These are phyloP conservation scores for Achlya flavicornis DNA, from an alignment of 2,888 invertebrate species.

Conservation along the genomic window DNA sequence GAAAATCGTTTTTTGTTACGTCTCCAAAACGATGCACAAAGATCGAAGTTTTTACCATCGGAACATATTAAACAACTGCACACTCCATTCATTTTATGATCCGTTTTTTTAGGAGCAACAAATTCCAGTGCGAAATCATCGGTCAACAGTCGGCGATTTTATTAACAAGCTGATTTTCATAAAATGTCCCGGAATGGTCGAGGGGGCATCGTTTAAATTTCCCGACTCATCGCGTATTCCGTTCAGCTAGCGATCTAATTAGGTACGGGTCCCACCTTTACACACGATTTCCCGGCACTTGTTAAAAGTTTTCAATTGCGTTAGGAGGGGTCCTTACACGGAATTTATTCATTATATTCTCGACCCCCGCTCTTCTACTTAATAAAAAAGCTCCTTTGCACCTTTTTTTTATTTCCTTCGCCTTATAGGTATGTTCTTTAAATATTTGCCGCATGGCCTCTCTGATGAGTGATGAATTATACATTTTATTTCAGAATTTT, in stretches of 20 bases:
- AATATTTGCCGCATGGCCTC: slow-evolving; percentile 79
- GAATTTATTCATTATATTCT: slow-evolving; percentile 83
- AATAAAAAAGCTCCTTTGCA: slow-evolving; percentile 78
- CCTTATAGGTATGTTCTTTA: slow-evolving; percentile 74
- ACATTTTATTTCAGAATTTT: slow-evolving; percentile 70
- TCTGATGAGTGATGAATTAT: slow-evolving; percentile 76
- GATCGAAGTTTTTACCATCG: slow-evolving; percentile 23
- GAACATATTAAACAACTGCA: slow-evolving; percentile 21
- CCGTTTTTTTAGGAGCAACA: slow-evolving; percentile 32
- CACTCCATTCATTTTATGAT: slow-evolving; percentile 43
- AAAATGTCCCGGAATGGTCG: slow-evolving; percentile 44
- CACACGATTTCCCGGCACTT: slow-evolving; percentile 83
- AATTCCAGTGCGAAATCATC: slow-evolving; percentile 42
- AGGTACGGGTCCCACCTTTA: slow-evolving; percentile 78
- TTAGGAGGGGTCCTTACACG: slow-evolving; percentile 76
- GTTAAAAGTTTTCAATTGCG: slow-evolving; percentile 84
- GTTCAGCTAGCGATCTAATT: slow-evolving; percentile 70
- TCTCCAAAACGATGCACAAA: slow-evolving; percentile 31
- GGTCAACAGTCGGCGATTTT: slow-evolving; percentile 59
- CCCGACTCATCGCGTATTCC: slow-evolving; percentile 76
- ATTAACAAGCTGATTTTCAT: slow-evolving; percentile 74
- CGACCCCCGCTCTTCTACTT: slow-evolving; percentile 64
- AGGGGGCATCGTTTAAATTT: slow-evolving; percentile 65
- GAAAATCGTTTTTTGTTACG: slow-evolving; percentile 30
- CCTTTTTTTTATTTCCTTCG: slow-evolving; percentile 62